A percentile compares a stretch with the other conserved stretches of the same genome.
phyloP scores from a whole-genome alignment of 1,140 invertebrate genomes.

The Ceratosolen fusciceps region DNA sequence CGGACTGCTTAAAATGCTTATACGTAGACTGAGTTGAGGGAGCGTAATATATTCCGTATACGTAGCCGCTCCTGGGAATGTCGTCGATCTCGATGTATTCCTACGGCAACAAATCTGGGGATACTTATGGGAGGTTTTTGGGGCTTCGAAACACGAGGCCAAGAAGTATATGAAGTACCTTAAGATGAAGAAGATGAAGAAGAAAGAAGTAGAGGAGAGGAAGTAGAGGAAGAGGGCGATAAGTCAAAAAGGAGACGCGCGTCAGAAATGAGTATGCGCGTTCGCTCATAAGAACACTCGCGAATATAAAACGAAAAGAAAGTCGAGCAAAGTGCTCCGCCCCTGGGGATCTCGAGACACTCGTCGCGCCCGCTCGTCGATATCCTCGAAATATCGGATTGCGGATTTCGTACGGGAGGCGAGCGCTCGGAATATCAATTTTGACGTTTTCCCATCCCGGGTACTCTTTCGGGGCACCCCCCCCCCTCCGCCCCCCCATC shows the following conservation, averaged over 20 bases:
- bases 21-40: too few species aligned
- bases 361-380: constrained; percentile 9
- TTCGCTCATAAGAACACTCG: constrained; percentile 30
- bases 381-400: constrained; percentile 64
- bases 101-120: too few species aligned
- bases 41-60: too few species aligned
- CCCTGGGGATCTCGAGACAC: not conserved
- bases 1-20: too few species aligned
- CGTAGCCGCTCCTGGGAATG: too few species aligned
- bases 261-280: constrained; percentile 35
- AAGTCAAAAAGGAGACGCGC: constrained; percentile 34
- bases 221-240: not conserved
- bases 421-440: constrained; percentile 68
- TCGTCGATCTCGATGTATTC: too few species aligned
- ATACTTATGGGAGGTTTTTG: too few species aligned
- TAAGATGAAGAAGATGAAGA: too few species aligned
- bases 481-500: not conserved
- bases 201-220: too few species aligned
- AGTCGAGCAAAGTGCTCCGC: constrained; percentile 8
- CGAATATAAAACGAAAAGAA: constrained; percentile 47
- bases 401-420: constrained; percentile 62
- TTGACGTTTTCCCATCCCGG: constrained; percentile 62
- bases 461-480: constrained; percentile 3
- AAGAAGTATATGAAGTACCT: not conserved
- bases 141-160: not conserved